These are phyloP conservation scores for Caenorhabditis japonica DNA, from an alignment of 2,888 invertebrate genomes.

Conservation along the genomic window DNA sequence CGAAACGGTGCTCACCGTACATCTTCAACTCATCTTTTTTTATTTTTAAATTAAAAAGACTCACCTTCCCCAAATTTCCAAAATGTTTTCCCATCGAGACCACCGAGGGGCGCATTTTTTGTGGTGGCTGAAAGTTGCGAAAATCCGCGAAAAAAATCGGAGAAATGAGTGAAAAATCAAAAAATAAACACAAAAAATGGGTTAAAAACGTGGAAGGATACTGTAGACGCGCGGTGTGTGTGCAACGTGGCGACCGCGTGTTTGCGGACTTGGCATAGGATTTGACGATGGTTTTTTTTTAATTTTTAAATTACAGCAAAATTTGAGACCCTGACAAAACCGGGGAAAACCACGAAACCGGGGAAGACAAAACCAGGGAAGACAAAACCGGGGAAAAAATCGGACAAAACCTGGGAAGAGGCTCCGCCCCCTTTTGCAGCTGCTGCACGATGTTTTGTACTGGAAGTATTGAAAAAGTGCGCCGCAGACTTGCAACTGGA, in stretches of 20 bases:
- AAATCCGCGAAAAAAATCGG: not conserved
- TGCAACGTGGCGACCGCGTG: no score
- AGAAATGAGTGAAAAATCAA: not conserved
- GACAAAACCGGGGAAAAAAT: no score
- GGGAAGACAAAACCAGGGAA: no score
- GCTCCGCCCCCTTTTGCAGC: no score
- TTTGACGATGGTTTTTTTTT: not conserved
- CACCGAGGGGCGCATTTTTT: conserved; percentile 61
- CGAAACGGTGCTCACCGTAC: conserved; percentile 74
- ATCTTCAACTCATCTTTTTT: conserved; percentile 45
- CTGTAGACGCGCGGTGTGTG: no score
- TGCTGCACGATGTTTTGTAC: no score
- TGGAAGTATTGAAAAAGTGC: no score
- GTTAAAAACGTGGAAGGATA: not conserved
- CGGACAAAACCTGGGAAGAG: no score
- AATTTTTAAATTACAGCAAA: not conserved
- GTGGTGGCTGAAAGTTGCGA: conserved; percentile 3
- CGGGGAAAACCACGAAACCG: no score
- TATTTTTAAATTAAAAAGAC: not conserved
- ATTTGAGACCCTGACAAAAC: no score
- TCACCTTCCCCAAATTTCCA: conserved; percentile 71
- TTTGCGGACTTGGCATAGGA: no score
- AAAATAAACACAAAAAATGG: not conserved
- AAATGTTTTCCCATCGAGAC: conserved; percentile 68
- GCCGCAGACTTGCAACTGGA: no score